Conservation (phyloP, 2,113 vertebrate species). For the Grantiella picta region DNA sequence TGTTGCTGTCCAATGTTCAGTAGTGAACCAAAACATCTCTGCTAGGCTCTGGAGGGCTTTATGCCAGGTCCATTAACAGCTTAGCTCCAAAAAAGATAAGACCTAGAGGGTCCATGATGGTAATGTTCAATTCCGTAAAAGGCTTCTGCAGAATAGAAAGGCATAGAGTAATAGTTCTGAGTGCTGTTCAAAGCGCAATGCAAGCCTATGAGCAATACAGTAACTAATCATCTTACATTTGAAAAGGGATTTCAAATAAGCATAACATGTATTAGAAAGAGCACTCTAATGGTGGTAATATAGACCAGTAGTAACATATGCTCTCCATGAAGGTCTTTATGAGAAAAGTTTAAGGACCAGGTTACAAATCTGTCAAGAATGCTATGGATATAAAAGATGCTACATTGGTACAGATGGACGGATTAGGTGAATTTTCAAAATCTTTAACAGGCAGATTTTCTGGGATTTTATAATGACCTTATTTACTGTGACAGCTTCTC, state of each 20-base stretch:
- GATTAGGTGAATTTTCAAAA: neutral
- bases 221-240: neutral
- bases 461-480: neutral
- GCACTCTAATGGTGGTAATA: neutral
- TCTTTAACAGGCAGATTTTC: neutral
- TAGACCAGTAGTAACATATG: neutral
- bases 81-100: neutral
- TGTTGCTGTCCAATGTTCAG: neutral
- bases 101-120: neutral
- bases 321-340: neutral
- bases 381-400: neutral
- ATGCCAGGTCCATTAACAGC: neutral
- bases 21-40: neutral
- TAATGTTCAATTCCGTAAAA: neutral
- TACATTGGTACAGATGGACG: neutral
- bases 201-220: neutral
- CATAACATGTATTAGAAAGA: neutral
- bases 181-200: neutral
- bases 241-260: neutral
- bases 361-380: neutral
- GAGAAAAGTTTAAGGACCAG: neutral
- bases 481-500: neutral
- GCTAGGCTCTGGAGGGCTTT: neutral
- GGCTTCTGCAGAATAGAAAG: neutral
- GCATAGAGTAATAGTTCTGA: neutral